phyloP scores from a whole-genome alignment of 1,140 invertebrate species.

The Drosophila persimilis region DNA sequence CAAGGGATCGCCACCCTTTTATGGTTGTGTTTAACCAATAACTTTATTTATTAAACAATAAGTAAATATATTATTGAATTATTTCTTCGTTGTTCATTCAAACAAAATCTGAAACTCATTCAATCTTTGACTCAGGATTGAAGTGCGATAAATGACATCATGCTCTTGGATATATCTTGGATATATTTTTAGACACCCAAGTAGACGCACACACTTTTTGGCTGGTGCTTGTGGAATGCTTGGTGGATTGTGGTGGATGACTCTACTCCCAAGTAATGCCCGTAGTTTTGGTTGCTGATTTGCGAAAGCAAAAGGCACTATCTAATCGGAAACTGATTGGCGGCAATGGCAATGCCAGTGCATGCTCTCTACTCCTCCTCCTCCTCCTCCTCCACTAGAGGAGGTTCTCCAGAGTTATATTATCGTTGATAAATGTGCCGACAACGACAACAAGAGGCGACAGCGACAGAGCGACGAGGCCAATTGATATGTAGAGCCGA shows the following conservation, averaged over 20 bases:
- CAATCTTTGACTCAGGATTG: too few species aligned
- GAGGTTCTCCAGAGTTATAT: constrained; percentile 31
- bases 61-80: too few species aligned
- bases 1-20: too few species aligned
- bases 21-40: too few species aligned
- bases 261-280: constrained; percentile 16
- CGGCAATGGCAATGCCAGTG: constrained; percentile 14
- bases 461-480: constrained; percentile 23
- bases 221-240: too few species aligned
- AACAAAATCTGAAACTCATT: too few species aligned
- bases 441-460: constrained; percentile 1
- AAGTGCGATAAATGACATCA: too few species aligned
- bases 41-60: too few species aligned
- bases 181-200: too few species aligned
- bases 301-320: constrained; percentile 38
- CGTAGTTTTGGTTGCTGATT: constrained; percentile 16
- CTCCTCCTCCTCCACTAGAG: constrained; percentile 2
- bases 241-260: constrained; percentile 21
- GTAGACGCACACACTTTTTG: too few species aligned
- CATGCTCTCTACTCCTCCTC: constrained; percentile 1
- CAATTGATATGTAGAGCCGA: constrained; percentile 48
- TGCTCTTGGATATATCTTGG: too few species aligned
- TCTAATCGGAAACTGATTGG: constrained; percentile 55
- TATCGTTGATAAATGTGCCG: constrained; percentile 51
- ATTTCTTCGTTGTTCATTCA: too few species aligned